A percentile compares a stretch with the other conserved stretches of the same genome.
phyloP scores from a whole-genome alignment of 2,797 vertebrate genomes.

The Mus spretus region DNA sequence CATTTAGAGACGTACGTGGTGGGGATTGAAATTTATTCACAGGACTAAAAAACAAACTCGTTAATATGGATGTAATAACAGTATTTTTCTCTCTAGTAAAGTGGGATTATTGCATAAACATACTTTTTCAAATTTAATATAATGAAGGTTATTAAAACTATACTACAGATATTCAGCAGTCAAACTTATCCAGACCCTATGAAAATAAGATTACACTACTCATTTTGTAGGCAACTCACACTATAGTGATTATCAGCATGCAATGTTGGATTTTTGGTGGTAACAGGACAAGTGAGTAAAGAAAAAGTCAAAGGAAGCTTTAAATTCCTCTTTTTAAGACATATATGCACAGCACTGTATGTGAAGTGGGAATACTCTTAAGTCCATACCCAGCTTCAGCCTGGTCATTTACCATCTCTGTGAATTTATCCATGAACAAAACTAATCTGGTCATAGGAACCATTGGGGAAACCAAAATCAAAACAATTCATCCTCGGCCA shows the following conservation, averaged over 20 bases:
- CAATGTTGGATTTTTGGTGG: neutral
- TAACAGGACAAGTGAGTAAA: neutral
- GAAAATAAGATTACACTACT: neutral
- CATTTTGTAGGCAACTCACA: neutral
- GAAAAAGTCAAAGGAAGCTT: neutral
- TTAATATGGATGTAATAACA: neutral
- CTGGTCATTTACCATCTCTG: neutral
- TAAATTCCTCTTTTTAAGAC: neutral
- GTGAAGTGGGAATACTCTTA: neutral
- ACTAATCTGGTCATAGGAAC: neutral
- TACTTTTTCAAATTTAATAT: neutral
- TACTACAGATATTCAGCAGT: neutral
- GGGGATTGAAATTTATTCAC: neutral
- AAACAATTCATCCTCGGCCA: neutral
- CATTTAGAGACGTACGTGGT: neutral
- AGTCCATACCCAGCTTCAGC: neutral
- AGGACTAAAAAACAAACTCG: neutral
- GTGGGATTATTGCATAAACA: neutral
- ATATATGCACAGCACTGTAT: no score
- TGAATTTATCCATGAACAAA: neutral
- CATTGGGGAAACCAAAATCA: neutral
- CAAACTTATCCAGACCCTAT: neutral
- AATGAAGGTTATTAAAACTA: neutral
- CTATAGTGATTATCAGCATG: neutral
- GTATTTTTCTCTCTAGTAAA: neutral